phyloP scores from a whole-genome alignment of 2,888 invertebrate species.

The Dorcus parallelipipedus region DNA sequence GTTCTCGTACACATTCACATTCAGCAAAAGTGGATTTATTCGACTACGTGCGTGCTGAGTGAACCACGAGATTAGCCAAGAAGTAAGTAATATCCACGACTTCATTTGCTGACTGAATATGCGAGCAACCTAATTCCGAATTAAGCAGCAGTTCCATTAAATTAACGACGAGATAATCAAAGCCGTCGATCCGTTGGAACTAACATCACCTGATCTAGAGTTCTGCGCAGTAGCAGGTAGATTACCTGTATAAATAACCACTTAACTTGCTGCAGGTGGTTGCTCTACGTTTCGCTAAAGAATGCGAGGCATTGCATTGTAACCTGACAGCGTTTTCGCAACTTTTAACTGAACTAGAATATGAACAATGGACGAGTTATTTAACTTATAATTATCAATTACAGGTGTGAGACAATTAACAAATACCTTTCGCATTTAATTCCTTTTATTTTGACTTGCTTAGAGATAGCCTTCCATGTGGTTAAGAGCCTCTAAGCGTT shows the following conservation, averaged over 20 bases:
- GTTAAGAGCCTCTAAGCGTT: no score
- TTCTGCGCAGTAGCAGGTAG: slow-evolving; percentile 1
- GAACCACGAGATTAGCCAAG: no score
- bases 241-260: background rate
- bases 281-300: background rate
- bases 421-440: no score
- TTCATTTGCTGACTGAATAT: slow-evolving; percentile 20
- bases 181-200: slow-evolving; percentile 1
- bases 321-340: background rate
- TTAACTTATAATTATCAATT: background rate
- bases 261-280: slow-evolving; percentile 1
- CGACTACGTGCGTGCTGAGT: no score
- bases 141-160: slow-evolving; percentile 25
- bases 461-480: no score
- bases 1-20: no score
- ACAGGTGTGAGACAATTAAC: background rate
- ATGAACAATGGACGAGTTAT: no score
- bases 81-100: slow-evolving; percentile 27
- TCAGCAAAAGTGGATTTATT: no score
- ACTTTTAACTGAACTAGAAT: no score
- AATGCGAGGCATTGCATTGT: background rate
- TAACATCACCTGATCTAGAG: background rate
- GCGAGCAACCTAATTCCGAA: slow-evolving; percentile 22
- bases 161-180: slow-evolving; percentile 26
- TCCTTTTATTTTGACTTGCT: no score